These are phyloP conservation scores for Microchirus variegatus DNA, from an alignment of 2,797 vertebrate genomes.

Conservation along the genomic window DNA sequence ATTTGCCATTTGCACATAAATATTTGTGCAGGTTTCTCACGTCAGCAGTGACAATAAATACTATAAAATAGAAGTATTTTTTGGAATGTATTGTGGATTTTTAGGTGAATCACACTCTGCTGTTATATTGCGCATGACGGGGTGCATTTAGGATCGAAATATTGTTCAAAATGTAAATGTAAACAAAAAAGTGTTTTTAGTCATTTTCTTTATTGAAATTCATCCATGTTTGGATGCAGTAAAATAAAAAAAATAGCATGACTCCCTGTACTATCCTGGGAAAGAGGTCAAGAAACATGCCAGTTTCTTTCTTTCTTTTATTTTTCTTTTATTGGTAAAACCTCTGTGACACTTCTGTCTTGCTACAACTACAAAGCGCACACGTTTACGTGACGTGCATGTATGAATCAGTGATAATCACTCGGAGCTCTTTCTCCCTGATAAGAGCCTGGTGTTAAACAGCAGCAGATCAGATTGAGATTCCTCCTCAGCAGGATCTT, in stretches of 20 bases:
- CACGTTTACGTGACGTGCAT: conserved; percentile 20
- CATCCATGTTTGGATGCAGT: not conserved
- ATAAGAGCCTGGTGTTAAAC: conserved; percentile 45
- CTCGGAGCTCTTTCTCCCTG: conserved; percentile 8
- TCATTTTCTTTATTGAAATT: no score
- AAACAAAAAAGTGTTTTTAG: no score
- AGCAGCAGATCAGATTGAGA: conserved; percentile 49
- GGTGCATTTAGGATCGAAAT: no score
- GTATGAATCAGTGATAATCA: conserved; percentile 37
- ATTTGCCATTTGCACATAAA: no score
- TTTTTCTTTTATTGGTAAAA: conserved; percentile 28
- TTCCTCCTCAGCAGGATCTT: conserved; percentile 31
- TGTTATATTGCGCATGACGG: no score
- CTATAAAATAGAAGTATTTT: no score
- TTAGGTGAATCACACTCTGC: no score
- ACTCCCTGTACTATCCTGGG: not conserved
- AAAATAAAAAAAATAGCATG: not conserved
- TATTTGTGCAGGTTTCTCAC: no score
- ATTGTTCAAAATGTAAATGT: no score
- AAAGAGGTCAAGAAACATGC: conserved; percentile 18
- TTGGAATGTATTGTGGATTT: no score
- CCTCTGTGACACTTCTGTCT: no score
- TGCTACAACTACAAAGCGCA: not conserved
- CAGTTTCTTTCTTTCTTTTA: conserved; percentile 13
- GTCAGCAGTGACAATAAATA: no score